A percentile compares a stretch with the other conserved stretches of the same genome.
Evolutionary conservation across 2,797 vertebrate species (phyloP).

Genomic region (Enteromius viviparus): DNA sequence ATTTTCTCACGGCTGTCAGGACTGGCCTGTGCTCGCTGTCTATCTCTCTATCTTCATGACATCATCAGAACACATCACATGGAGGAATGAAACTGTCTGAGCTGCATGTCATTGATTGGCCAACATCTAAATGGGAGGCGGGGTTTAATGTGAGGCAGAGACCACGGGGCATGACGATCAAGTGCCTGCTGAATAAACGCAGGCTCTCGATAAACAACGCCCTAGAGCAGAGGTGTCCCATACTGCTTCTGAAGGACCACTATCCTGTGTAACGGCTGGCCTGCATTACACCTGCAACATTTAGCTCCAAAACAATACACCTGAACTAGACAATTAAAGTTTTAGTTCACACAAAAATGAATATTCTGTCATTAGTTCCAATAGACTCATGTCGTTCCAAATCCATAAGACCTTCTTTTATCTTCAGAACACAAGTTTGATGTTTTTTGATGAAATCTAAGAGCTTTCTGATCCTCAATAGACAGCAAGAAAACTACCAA

Average conservation of each 20-base stretch:
- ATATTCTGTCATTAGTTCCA: background rate
- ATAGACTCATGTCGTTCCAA: background rate
- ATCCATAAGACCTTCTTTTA: background rate
- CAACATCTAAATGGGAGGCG: constrained; percentile 40
- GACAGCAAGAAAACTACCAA: background rate
- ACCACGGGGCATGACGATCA: constrained; percentile 41
- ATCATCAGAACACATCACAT: constrained; percentile 62
- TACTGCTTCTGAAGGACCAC: background rate
- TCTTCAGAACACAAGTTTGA: background rate
- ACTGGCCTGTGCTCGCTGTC: constrained; percentile 45
- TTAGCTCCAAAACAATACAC: background rate
- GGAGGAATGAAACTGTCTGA: constrained; percentile 66
- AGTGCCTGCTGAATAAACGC: background rate
- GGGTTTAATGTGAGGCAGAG: constrained; percentile 59
- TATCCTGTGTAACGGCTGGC: background rate
- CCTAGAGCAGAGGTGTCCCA: background rate
- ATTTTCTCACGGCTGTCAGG: constrained; percentile 38
- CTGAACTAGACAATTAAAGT: background rate
- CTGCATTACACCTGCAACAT: background rate
- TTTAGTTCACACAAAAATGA: background rate
- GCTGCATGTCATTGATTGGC: constrained; percentile 66
- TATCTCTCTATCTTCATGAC: constrained; percentile 56
- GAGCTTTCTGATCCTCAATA: background rate
- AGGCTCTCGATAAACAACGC: constrained; percentile 34
- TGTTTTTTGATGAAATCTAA: background rate